Percentiles rank a stretch among this genome's conserved stretches.
phyloP scores from a whole-genome alignment of 2,888 invertebrate species.

The Creontiades dilutus region DNA sequence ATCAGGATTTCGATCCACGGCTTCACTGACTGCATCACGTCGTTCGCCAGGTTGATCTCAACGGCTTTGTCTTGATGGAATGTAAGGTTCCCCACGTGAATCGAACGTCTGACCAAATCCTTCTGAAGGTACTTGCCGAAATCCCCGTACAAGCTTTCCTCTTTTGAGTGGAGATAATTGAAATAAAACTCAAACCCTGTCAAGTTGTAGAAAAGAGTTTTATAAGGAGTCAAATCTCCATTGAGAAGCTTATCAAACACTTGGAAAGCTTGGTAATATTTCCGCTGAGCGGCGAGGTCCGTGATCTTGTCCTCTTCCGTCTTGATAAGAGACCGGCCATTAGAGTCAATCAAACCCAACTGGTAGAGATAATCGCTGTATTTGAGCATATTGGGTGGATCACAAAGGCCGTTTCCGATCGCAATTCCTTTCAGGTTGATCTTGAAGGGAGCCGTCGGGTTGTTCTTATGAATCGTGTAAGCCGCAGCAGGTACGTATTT shows the following conservation, averaged over 20 bases:
- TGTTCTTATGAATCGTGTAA: conserved; percentile 84
- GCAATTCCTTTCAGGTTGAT: conserved; percentile 87
- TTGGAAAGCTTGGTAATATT: conserved; percentile 86
- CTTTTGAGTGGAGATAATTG: conserved; percentile 82
- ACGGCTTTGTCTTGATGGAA: conserved; percentile 85
- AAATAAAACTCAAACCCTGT: conserved; percentile 89
- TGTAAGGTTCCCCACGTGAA: conserved; percentile 91
- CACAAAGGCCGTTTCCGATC: conserved; percentile 90
- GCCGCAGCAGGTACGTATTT: conserved; percentile 88
- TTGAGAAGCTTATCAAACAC: conserved; percentile 86
- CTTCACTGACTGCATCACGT: conserved; percentile 90
- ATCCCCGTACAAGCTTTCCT: conserved; percentile 78
- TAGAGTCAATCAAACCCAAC: conserved; percentile 81
- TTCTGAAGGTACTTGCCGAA: conserved; percentile 75
- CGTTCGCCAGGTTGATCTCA: conserved; percentile 85
- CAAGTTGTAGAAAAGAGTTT: conserved; percentile 85
- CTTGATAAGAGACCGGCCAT: conserved; percentile 83
- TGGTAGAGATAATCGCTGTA: conserved; percentile 91
- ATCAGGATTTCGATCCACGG: conserved; percentile 85
- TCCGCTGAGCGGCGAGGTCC: conserved; percentile 82
- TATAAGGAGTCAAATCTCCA: conserved; percentile 76
- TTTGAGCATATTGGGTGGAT: conserved; percentile 86
- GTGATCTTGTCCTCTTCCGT: conserved; percentile 81
- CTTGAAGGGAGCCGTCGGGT: conserved; percentile 81
- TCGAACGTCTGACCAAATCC: conserved; percentile 79